Conservation (phyloP, 1,140 invertebrate species). For the Scaptodrosophila lebanonensis region DNA sequence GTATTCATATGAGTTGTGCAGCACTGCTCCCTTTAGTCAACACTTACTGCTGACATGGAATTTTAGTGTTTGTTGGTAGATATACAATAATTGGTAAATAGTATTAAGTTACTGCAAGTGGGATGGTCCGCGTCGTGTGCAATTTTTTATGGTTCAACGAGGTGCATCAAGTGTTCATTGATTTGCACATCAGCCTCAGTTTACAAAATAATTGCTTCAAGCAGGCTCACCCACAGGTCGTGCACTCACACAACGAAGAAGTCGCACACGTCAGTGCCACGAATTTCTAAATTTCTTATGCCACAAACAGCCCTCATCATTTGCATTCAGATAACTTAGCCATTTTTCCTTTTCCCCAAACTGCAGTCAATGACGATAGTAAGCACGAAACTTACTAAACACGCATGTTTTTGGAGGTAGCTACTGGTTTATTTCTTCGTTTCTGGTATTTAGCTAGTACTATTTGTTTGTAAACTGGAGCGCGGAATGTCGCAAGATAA, state of each 20-base stretch:
- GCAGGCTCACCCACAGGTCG: conserved; percentile 5
- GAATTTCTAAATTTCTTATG: conserved; percentile 27
- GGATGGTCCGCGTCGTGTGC: no score
- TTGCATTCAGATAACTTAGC: no score
- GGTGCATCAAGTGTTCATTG: neutral
- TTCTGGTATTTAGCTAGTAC: conserved; percentile 19
- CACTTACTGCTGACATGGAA: conserved; percentile 3
- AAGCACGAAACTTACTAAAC: conserved; percentile 40
- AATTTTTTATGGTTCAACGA: no score
- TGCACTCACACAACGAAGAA: conserved; percentile 28
- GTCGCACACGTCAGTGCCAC: conserved; percentile 69
- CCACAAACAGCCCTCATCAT: no score
- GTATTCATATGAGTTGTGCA: no score
- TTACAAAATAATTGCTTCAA: neutral
- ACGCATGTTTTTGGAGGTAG: conserved; percentile 12
- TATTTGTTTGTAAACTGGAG: conserved; percentile 14
- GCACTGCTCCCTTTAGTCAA: no score
- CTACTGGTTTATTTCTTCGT: conserved; percentile 13
- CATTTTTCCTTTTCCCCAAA: conserved; percentile 9
- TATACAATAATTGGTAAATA: conserved; percentile 1
- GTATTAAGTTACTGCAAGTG: neutral
- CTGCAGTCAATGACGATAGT: conserved; percentile 68
- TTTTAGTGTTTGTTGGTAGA: neutral
- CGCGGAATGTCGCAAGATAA: conserved; percentile 24
- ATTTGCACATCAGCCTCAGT: neutral